Evolutionary conservation across 2,888 invertebrate genomes (phyloP).

Genomic region (Pelosia muscerda): DNA sequence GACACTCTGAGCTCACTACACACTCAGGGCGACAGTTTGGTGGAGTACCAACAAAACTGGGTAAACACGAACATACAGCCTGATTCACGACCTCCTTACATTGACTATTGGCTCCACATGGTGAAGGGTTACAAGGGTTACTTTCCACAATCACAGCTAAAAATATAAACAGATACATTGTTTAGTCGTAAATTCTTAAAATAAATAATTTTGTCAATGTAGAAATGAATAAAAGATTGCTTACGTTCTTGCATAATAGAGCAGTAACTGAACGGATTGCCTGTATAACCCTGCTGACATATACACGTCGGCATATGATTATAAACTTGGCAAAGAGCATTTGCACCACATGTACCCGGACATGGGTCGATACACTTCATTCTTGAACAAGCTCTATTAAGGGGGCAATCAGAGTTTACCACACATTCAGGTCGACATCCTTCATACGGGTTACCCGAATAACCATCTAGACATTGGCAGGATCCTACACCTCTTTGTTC

Average conservation of each 20-base stretch:
- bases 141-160: conserved; percentile 67
- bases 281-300: conserved; percentile 89
- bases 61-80: conserved; percentile 90
- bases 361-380: conserved; percentile 93
- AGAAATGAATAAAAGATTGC: conserved; percentile 35
- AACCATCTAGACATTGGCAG: conserved; percentile 89
- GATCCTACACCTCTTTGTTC: conserved; percentile 88
- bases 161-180: conserved; percentile 50
- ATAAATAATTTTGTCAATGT: not conserved
- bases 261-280: conserved; percentile 90
- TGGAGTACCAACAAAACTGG: conserved; percentile 89
- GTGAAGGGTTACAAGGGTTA: conserved; percentile 84
- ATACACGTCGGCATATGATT: conserved; percentile 91
- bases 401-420: conserved; percentile 90
- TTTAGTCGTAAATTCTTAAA: not conserved
- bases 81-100: conserved; percentile 91
- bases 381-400: conserved; percentile 90
- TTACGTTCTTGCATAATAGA: conserved; percentile 80
- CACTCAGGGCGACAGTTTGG: conserved; percentile 92
- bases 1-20: conserved; percentile 89
- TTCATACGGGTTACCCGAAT: conserved; percentile 92
- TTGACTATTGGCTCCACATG: conserved; percentile 92
- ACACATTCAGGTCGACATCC: conserved; percentile 92
- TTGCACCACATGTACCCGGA: conserved; percentile 92
- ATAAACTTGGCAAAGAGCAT: conserved; percentile 91